Conservation (phyloP, 1,140 invertebrate genomes). For the Euwallacea fornicatus region DNA sequence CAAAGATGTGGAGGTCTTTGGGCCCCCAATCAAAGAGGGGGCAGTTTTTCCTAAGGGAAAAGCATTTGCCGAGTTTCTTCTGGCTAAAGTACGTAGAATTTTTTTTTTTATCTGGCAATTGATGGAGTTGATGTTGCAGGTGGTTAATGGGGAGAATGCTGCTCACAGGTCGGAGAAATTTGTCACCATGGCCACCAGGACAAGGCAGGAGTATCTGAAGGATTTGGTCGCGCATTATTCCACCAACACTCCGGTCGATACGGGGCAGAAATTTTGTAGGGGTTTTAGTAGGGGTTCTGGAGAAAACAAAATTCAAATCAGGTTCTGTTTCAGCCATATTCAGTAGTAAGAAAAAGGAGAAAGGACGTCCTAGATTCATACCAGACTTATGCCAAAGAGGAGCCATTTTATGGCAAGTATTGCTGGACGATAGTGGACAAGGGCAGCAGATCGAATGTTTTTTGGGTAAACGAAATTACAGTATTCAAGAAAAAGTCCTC, state of each 20-base stretch:
- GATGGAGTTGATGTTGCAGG: constrained; percentile 47
- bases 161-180: constrained; percentile 96
- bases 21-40: constrained; percentile 85
- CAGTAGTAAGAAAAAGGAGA: constrained; percentile 72
- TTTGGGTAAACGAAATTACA: constrained; percentile 59
- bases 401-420: constrained; percentile 77
- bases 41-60: constrained; percentile 85
- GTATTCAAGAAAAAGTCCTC: background rate
- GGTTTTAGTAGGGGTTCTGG: constrained; percentile 8
- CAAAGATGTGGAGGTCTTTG: constrained; percentile 94
- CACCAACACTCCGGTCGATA: constrained; percentile 79
- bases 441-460: constrained; percentile 75
- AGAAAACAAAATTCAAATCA: constrained; percentile 20
- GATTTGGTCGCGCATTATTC: constrained; percentile 86
- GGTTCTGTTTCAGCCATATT: constrained; percentile 60
- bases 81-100: constrained; percentile 70
- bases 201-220: constrained; percentile 94
- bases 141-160: constrained; percentile 97
- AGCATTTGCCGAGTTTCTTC: constrained; percentile 88
- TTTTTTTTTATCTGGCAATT: background rate
- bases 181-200: constrained; percentile 94
- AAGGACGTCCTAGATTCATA: constrained; percentile 65
- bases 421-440: constrained; percentile 70
- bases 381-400: constrained; percentile 69
- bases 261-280: constrained; percentile 89